These are phyloP conservation scores for Margaritifera margaritifera DNA, from an alignment of 2,888 invertebrate species.

Conservation along the genomic window DNA sequence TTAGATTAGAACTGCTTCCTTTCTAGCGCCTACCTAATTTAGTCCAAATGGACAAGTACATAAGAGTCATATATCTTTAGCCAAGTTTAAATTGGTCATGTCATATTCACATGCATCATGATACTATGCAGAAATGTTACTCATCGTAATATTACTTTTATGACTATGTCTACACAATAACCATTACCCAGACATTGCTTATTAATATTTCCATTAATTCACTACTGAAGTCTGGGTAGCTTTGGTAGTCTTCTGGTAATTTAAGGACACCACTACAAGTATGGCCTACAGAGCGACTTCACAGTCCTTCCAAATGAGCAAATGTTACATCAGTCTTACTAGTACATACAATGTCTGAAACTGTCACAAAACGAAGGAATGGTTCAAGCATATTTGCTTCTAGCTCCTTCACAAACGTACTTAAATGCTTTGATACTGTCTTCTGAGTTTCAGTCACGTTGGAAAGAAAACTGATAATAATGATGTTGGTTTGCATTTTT, in stretches of 20 bases:
- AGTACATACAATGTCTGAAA: background rate
- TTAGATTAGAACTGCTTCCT: too few species aligned
- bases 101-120: too few species aligned
- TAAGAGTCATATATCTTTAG: too few species aligned
- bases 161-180: background rate
- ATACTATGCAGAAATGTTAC: too few species aligned
- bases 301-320: background rate
- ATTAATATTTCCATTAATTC: background rate
- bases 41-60: too few species aligned
- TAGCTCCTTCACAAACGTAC: background rate
- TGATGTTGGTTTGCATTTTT: background rate
- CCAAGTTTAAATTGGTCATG: too few species aligned
- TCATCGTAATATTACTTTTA: too few species aligned
- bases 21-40: too few species aligned
- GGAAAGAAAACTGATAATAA: background rate
- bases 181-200: background rate
- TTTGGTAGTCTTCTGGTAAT: background rate
- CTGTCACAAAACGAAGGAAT: background rate
- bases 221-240: background rate
- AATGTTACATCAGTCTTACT: background rate
- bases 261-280: background rate
- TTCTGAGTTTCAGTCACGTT: background rate
- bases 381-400: background rate
- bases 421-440: background rate
- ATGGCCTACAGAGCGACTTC: background rate